phyloP scores from a whole-genome alignment of 1,140 invertebrate species.

The Drosophila sulfurigaster region DNA sequence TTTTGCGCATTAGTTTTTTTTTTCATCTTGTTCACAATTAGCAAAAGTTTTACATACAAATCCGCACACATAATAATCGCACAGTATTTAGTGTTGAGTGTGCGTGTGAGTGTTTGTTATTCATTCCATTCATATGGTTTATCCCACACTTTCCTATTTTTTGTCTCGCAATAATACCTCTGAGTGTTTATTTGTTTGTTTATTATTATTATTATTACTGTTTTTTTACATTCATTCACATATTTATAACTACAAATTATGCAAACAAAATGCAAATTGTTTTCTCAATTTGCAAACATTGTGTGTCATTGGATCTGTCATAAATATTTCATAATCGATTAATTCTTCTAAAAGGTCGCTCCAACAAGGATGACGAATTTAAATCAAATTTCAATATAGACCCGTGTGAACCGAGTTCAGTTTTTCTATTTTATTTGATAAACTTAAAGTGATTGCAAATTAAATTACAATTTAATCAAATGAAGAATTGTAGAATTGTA shows the following conservation, averaged over 20 bases:
- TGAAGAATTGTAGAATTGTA: conserved; percentile 11
- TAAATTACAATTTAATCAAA: neutral
- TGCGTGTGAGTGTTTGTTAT: conserved; percentile 14
- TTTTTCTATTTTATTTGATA: neutral
- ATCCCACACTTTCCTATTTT: conserved; percentile 1
- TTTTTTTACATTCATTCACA: conserved; percentile 26
- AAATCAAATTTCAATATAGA: conserved; percentile 33
- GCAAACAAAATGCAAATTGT: conserved; percentile 36
- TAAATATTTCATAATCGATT: conserved; percentile 64
- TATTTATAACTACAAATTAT: conserved; percentile 26
- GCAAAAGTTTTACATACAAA: conserved; percentile 20
- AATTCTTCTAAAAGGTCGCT: conserved; percentile 58
- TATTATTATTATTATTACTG: neutral
- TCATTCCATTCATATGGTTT: conserved; percentile 27
- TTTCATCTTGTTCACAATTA: conserved; percentile 42
- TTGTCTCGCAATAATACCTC: conserved; percentile 9
- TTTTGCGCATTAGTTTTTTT: neutral
- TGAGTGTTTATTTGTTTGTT: conserved; percentile 12
- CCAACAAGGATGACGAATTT: conserved; percentile 58
- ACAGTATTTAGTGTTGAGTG: neutral
- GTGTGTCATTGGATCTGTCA: conserved; percentile 25
- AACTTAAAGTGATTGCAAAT: neutral
- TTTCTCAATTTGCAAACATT: conserved; percentile 37
- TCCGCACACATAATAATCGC: conserved; percentile 14
- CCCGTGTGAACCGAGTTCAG: conserved; percentile 1